phyloP scores from a whole-genome alignment of 2,888 invertebrate species.

The Luperina testacea region DNA sequence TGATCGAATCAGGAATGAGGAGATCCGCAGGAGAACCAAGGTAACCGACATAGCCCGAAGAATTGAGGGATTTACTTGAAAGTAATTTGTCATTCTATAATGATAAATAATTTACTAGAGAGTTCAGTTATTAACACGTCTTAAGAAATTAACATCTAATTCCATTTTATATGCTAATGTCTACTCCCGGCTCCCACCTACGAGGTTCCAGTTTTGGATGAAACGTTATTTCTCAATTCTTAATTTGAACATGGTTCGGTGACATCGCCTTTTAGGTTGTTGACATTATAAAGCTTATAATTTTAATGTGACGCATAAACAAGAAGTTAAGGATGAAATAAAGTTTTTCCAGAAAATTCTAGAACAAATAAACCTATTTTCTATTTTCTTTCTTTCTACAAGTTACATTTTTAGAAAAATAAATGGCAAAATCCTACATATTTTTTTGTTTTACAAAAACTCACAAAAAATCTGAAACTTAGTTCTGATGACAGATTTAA shows the following conservation, averaged over 20 bases:
- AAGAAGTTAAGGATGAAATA: neutral
- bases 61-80: neutral
- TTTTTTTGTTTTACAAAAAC: neutral
- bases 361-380: neutral
- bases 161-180: constrained; percentile 37
- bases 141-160: constrained; percentile 3
- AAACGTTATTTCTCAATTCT: constrained; percentile 45
- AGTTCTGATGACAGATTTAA: neutral
- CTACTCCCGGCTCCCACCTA: constrained; percentile 30
- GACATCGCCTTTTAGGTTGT: constrained; percentile 47
- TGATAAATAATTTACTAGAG: constrained; percentile 13
- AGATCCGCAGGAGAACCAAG: no score
- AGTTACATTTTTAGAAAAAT: neutral
- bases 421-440: neutral
- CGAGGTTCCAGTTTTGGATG: constrained; percentile 22
- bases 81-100: no score
- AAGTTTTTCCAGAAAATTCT: neutral
- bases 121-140: neutral
- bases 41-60: no score
- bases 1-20: no score
- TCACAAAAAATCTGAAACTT: neutral
- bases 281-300: constrained; percentile 33
- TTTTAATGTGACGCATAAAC: neutral
- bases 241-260: constrained; percentile 29
- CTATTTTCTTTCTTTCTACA: neutral